Evolutionary conservation across 2,888 invertebrate species (phyloP).

Genomic region (Heteropelma amictum): DNA sequence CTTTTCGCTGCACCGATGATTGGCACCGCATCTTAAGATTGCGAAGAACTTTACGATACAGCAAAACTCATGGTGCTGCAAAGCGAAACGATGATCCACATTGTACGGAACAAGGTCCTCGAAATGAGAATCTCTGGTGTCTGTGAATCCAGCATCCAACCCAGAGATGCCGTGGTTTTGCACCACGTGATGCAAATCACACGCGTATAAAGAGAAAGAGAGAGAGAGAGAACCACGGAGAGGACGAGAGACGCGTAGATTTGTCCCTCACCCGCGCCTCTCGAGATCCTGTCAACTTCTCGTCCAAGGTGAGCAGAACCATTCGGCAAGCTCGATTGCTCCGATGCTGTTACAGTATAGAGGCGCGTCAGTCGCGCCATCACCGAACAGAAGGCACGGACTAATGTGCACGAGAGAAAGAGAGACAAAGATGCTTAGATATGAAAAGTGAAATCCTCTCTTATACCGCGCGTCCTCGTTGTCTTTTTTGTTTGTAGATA

Average conservation of each 20-base stretch:
- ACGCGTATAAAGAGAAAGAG: slow-evolving; percentile 47
- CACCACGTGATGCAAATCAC: slow-evolving; percentile 67
- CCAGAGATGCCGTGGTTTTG: slow-evolving; percentile 53
- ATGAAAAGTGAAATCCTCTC: too few species aligned
- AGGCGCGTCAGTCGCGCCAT: slow-evolving; percentile 61
- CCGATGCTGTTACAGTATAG: slow-evolving; percentile 35
- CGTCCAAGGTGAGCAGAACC: slow-evolving; percentile 69
- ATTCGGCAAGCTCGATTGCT: slow-evolving; percentile 60
- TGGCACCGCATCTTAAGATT: too few species aligned
- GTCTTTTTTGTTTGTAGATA: too few species aligned
- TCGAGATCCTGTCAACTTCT: slow-evolving; percentile 65
- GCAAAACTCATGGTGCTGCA: not conserved
- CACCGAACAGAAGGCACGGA: slow-evolving; percentile 31
- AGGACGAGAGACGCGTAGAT: slow-evolving; percentile 25
- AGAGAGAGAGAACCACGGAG: slow-evolving; percentile 8
- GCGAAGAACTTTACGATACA: too few species aligned
- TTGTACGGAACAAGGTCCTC: slow-evolving; percentile 13
- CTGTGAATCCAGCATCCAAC: slow-evolving; percentile 59
- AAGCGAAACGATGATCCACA: slow-evolving; percentile 32
- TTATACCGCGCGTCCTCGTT: too few species aligned
- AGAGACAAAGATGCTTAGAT: slow-evolving; percentile 36
- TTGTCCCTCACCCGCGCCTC: slow-evolving; percentile 55
- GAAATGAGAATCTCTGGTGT: slow-evolving; percentile 62
- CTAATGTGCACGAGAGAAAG: slow-evolving; percentile 33
- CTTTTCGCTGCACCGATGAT: too few species aligned